Conservation (phyloP, 2,113 vertebrate species). For the Salvator merianae region DNA sequence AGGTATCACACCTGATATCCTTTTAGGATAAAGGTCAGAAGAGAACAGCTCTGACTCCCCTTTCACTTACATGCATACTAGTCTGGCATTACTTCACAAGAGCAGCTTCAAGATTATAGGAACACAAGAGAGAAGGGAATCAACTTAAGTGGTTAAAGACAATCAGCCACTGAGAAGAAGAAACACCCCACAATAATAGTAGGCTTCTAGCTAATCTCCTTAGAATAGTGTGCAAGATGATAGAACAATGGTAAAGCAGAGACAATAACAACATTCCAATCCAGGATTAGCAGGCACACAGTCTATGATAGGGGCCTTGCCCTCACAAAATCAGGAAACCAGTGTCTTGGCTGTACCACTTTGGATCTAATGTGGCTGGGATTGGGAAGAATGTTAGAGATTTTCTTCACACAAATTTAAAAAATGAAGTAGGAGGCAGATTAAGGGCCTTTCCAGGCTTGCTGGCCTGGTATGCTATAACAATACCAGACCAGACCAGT, state of each 20-base stretch:
- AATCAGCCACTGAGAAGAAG: neutral
- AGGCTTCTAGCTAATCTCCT: constrained; percentile 24
- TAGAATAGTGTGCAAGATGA: neutral
- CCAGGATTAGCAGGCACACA: neutral
- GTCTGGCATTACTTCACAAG: constrained; percentile 27
- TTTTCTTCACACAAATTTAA: neutral
- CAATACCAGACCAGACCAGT: too few relatives aligned
- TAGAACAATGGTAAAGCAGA: neutral
- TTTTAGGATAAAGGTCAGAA: constrained; percentile 67
- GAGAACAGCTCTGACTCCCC: constrained; percentile 25
- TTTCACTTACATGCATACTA: constrained; percentile 44
- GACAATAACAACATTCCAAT: constrained; percentile 32
- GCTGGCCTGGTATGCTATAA: too few relatives aligned
- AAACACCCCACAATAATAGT: neutral
- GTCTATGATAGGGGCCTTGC: neutral
- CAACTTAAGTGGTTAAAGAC: constrained; percentile 10
- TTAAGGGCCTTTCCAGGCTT: too few relatives aligned
- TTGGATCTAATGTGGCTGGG: neutral
- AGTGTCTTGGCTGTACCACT: neutral
- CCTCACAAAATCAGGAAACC: neutral
- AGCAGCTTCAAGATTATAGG: constrained; percentile 6
- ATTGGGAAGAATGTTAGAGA: neutral
- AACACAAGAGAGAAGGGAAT: constrained; percentile 43
- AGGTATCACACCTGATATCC: constrained; percentile 58
- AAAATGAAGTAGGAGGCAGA: neutral